Evolutionary conservation across 2,797 vertebrate genomes (phyloP), one percentile per base, ranked within the genome.

Genomic region (Acomys russatus): DNA sequence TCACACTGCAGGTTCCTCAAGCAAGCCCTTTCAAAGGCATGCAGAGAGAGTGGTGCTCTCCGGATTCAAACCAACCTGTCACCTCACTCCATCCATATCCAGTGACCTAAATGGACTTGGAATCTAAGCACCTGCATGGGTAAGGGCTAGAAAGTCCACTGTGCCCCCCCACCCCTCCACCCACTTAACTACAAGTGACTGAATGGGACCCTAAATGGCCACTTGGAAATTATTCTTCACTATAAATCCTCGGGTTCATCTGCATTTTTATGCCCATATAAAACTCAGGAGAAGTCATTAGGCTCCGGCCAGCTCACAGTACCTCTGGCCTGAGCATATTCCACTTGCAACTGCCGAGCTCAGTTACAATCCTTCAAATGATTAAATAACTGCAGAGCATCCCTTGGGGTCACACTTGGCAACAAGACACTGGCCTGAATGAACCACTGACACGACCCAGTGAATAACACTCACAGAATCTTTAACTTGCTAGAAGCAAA

Each of bases 381-480:
- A 97, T 82, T 96, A 92, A 94, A 94, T 93, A 94, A 93, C 95
- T 90, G 95, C 88, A 71, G 49, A 2, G 22, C 44, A 87, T 94
- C 96, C 96, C 97, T 94, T 38, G 91, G 90, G 97, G 88, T 96
- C 94, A 38, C 66, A 78, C 88, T 91, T 97, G 96, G 95, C 93
- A 96, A 97, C 93, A 96, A 95, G 95, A 88, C 68, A 87, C 90
- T 71, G 51, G 84, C 87, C 92, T 94, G 91, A 95, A 91, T 64
- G 90, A 97, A 95, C 96, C 86, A 85, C 15, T 0, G 76, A 94
- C 66, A 59, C 33, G 64, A 95, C 86, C 91, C 95, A 74, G 82
- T 63, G 92, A 94, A 28, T 61, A 91, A 84, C 76, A 82, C 80
- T 80, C 63, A 94, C 0, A 61, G 44, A 44, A 44, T 83, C 91